phyloP scores from a whole-genome alignment of 2,888 invertebrate species.

The Andricus quercusramuli region DNA sequence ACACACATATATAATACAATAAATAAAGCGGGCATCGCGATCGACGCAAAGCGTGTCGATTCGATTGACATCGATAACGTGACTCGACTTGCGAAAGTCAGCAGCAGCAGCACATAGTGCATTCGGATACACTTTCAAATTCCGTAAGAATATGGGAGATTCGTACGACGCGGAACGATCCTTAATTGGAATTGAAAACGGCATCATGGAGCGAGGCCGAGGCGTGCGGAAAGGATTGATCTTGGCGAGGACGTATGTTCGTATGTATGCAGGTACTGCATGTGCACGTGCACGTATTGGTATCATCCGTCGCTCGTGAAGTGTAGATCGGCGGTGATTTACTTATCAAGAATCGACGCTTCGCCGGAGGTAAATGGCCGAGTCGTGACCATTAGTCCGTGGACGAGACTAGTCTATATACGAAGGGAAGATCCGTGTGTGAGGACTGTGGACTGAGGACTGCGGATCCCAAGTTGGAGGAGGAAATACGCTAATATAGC shows the following conservation, averaged over 20 bases:
- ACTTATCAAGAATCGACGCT: conserved; percentile 81
- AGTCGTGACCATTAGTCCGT: conserved; percentile 82
- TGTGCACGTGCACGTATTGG: conserved; percentile 42
- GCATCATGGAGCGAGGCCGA: conserved; percentile 39
- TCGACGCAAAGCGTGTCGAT: conserved; percentile 38
- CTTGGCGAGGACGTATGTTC: conserved; percentile 37
- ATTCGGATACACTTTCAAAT: conserved; percentile 27
- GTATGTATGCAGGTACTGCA: conserved; percentile 27
- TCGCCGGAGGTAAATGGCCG: conserved; percentile 83
- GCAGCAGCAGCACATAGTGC: conserved; percentile 1
- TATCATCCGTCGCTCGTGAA: conserved; percentile 78
- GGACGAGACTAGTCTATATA: conserved; percentile 61
- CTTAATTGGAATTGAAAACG: conserved; percentile 42
- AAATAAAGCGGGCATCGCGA: conserved; percentile 13
- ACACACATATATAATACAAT: neutral
- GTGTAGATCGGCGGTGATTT: conserved; percentile 82
- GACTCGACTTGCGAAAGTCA: conserved; percentile 36
- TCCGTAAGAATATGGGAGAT: conserved; percentile 30
- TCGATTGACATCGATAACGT: conserved; percentile 41
- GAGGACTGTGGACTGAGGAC: conserved; percentile 50
- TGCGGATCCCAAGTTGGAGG: conserved; percentile 48
- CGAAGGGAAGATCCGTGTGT: conserved; percentile 51
- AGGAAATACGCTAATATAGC: conserved; percentile 57
- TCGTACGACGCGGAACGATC: conserved; percentile 37
- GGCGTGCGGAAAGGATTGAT: conserved; percentile 42